phyloP scores from a whole-genome alignment of 2,113 vertebrate species.

The Ariopsis seemanni region DNA sequence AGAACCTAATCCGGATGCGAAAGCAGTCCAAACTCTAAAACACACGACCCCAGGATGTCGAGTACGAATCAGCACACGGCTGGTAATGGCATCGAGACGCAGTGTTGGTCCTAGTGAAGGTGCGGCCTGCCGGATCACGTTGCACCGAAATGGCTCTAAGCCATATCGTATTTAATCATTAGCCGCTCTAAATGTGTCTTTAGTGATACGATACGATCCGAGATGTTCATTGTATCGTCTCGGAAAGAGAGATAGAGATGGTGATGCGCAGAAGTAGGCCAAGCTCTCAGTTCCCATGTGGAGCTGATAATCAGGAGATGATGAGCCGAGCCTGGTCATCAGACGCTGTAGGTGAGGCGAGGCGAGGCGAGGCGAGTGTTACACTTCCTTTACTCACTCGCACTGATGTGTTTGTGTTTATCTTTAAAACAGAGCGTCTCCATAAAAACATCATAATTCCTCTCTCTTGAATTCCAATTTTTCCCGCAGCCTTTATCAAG shows the following conservation, averaged over 20 bases:
- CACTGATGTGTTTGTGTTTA: not conserved
- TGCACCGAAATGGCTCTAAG: not conserved
- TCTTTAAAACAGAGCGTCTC: not conserved
- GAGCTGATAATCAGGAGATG: not conserved
- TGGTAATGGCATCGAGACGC: not conserved
- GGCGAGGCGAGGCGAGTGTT: not conserved
- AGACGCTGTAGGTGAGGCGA: not conserved
- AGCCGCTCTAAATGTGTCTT: not conserved
- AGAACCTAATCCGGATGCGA: not conserved
- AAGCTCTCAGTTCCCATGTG: not conserved
- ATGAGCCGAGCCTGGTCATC: not conserved
- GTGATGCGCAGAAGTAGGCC: not conserved
- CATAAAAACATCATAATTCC: not conserved
- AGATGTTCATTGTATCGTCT: not conserved
- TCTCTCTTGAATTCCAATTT: not conserved
- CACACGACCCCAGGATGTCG: not conserved
- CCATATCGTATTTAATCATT: not conserved
- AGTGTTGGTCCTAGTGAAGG: not conserved
- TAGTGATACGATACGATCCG: not conserved
- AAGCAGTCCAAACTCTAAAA: not conserved
- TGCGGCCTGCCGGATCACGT: not conserved
- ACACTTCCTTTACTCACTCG: not conserved
- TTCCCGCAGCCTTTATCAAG: not conserved
- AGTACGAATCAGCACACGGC: not conserved
- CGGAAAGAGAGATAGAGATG: not conserved